These are phyloP conservation scores for Saturnia japonica DNA, from an alignment of 2,888 invertebrate species.

Conservation along the genomic window DNA sequence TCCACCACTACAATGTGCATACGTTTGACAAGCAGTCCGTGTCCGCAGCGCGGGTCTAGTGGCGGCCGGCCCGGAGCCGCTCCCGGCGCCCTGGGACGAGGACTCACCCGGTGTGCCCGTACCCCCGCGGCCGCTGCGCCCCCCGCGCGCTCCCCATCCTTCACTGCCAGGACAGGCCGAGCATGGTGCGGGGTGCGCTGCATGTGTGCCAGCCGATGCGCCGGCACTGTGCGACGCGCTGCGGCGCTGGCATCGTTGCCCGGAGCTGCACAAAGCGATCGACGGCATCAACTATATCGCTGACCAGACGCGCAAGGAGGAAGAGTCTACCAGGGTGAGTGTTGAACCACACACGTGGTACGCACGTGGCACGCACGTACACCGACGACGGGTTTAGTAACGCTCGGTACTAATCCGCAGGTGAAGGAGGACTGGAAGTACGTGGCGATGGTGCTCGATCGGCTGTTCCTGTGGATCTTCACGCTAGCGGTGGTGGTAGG, in stretches of 20 bases:
- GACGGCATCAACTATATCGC: constrained; percentile 96
- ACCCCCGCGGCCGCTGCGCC: constrained; percentile 45
- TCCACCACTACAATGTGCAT: too few species aligned
- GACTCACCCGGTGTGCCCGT: constrained; percentile 32
- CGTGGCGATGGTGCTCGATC: constrained; percentile 98
- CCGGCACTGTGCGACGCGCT: constrained; percentile 83
- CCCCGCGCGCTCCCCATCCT: constrained; percentile 57
- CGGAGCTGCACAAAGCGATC: constrained; percentile 95
- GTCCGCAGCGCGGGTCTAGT: constrained; percentile 54
- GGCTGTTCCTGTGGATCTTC: constrained; percentile 98
- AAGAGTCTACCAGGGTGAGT: constrained; percentile 93
- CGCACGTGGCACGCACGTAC: background rate
- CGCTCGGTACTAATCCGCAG: constrained; percentile 64
- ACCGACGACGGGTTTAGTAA: background rate
- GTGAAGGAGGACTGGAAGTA: constrained; percentile 99
- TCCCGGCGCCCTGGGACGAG: constrained; percentile 37
- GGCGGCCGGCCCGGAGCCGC: constrained; percentile 39
- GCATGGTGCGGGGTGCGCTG: constrained; percentile 58
- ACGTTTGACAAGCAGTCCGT: constrained; percentile 13
- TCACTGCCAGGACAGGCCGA: constrained; percentile 31
- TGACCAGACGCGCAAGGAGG: constrained; percentile 94
- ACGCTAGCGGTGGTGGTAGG: constrained; percentile 97
- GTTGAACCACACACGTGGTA: too few species aligned
- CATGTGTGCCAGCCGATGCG: constrained; percentile 81
- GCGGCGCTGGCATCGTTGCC: constrained; percentile 93